phyloP scores from a whole-genome alignment of 2,888 invertebrate genomes.

The Thymelicus sylvestris region DNA sequence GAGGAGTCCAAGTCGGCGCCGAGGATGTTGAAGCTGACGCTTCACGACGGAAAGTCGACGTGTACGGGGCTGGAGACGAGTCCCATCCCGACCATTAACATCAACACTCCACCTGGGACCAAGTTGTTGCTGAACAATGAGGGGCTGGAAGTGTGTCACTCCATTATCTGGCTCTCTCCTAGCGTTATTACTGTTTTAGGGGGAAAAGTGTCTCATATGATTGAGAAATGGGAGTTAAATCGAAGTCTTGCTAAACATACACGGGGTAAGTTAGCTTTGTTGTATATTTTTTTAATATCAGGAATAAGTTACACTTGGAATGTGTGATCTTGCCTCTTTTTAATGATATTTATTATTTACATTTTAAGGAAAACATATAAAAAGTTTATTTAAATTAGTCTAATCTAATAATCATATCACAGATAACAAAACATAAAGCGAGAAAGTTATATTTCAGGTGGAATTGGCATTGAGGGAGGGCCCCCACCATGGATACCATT shows the following conservation, averaged over 20 bases:
- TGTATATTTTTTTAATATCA: too few relatives aligned
- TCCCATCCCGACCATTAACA: conserved; percentile 87
- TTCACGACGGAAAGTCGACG: conserved; percentile 93
- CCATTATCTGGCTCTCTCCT: conserved; percentile 89
- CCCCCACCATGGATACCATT: conserved; percentile 97
- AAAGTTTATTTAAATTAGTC: not conserved
- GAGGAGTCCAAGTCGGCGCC: conserved; percentile 93
- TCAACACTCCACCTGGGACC: conserved; percentile 95
- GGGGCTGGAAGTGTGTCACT: conserved; percentile 86
- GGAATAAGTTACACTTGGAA: too few relatives aligned
- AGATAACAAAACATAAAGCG: not conserved
- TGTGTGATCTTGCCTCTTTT: too few relatives aligned
- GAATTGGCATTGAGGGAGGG: conserved; percentile 88
- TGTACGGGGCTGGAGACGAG: conserved; percentile 92
- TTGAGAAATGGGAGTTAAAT: conserved; percentile 95
- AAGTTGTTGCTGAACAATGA: conserved; percentile 86
- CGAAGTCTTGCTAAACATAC: conserved; percentile 87
- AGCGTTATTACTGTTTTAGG: conserved; percentile 90
- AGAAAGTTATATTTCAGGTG: conserved; percentile 62
- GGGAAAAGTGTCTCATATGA: conserved; percentile 92
- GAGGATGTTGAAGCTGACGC: conserved; percentile 91
- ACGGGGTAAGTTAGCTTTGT: conserved; percentile 65
- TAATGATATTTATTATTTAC: conserved; percentile 49
- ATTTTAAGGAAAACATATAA: conserved; percentile 43
- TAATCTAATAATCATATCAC: too few relatives aligned